A percentile compares a stretch with the other conserved stretches of the same genome.
phyloP scores from a whole-genome alignment of 1,140 invertebrate genomes.

The Drosophila funebris region DNA sequence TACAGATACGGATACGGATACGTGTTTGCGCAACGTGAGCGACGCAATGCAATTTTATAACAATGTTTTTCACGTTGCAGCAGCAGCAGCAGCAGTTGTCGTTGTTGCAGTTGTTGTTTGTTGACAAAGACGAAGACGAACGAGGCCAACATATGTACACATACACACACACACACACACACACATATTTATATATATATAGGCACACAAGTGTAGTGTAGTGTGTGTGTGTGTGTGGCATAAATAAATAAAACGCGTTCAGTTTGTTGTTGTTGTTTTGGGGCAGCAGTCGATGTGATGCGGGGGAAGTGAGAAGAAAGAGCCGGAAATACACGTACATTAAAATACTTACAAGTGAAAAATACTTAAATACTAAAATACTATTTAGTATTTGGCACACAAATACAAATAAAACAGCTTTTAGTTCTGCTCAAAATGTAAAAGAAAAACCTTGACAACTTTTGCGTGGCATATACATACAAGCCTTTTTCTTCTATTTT shows the following conservation, averaged over 20 bases:
- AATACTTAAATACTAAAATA: conserved; percentile 34
- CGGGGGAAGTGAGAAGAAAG: conserved; percentile 21
- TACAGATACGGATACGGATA: conserved; percentile 44
- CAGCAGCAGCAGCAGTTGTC: conserved; percentile 26
- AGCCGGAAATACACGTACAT: conserved; percentile 74
- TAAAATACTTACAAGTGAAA: conserved; percentile 69
- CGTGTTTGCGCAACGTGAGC: conserved; percentile 80
- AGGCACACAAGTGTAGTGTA: conserved; percentile 11
- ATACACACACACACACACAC: conserved; percentile 7
- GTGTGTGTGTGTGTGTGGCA: conserved; percentile 34
- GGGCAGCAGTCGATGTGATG: background rate
- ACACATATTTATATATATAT: no score
- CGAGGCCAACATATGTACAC: conserved; percentile 58
- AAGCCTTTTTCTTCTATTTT: background rate
- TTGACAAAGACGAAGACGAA: conserved; percentile 82
- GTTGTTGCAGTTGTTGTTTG: conserved; percentile 58
- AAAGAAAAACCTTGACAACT: conserved; percentile 35
- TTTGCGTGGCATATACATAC: background rate
- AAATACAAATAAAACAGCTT: conserved; percentile 32
- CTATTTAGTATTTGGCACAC: conserved; percentile 23
- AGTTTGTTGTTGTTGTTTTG: conserved; percentile 64
- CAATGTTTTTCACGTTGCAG: conserved; percentile 78
- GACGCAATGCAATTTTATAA: conserved; percentile 81
- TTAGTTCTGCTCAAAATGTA: conserved; percentile 13
- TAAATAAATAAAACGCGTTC: conserved; percentile 79